Evolutionary conservation across 2,113 vertebrate genomes (phyloP).

Genomic region (Stomatorhinus ivindoensis): DNA sequence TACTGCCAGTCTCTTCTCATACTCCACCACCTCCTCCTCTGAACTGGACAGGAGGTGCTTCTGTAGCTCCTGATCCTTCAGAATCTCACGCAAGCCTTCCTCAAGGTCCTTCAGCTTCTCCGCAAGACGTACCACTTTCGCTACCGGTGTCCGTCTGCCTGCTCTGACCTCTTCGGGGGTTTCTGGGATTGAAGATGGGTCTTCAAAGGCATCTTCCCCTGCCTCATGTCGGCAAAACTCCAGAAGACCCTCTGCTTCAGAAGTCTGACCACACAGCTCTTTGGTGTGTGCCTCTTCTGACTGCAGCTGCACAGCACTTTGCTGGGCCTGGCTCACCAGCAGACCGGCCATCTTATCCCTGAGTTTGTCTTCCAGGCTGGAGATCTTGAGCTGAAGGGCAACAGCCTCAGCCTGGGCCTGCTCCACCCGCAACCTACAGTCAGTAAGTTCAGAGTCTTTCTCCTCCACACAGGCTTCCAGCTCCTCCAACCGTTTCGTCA

Average conservation of each 20-base stretch:
- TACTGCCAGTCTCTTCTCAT: slow-evolving; percentile 65
- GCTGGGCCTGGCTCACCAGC: slow-evolving; percentile 71
- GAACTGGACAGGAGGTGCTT: slow-evolving; percentile 69
- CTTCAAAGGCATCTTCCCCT: slow-evolving; percentile 5
- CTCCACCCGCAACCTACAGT: slow-evolving; percentile 57
- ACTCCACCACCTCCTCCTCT: slow-evolving; percentile 67
- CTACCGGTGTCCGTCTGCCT: slow-evolving; percentile 33
- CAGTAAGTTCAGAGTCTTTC: slow-evolving; percentile 66
- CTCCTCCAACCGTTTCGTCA: slow-evolving; percentile 55
- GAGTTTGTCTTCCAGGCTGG: slow-evolving; percentile 66
- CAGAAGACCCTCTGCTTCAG: slow-evolving; percentile 8
- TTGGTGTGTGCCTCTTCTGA: slow-evolving; percentile 24
- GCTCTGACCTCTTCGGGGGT: neutral
- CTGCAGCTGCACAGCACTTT: slow-evolving; percentile 66
- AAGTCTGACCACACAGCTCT: slow-evolving; percentile 18
- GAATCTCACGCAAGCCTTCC: slow-evolving; percentile 60
- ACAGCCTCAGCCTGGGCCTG: slow-evolving; percentile 55
- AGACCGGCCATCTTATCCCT: slow-evolving; percentile 69
- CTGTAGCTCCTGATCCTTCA: slow-evolving; percentile 66
- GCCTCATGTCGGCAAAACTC: neutral
- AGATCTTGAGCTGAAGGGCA: slow-evolving; percentile 55
- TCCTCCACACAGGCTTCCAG: slow-evolving; percentile 59
- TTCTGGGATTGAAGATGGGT: slow-evolving; percentile 22
- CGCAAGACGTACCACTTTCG: slow-evolving; percentile 57
- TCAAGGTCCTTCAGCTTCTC: slow-evolving; percentile 72